Percentiles rank a stretch among this genome's conserved stretches.
Conservation (phyloP, 1,140 invertebrate genomes). For the Trialeurodes vaporariorum region DNA sequence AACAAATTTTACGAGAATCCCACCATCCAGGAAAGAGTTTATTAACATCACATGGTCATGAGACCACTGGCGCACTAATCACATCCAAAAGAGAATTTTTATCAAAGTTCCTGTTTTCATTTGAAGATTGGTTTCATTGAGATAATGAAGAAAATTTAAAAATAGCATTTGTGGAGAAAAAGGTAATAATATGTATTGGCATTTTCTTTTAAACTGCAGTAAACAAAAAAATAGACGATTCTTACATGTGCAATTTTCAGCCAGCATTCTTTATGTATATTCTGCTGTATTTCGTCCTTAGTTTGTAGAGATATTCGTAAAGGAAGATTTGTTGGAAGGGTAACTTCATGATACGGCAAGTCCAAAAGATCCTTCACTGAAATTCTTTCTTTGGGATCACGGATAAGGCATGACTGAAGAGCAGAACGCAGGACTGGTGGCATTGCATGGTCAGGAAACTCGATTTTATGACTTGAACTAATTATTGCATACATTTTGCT, state of each 20-base stretch:
- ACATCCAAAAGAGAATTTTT: no score
- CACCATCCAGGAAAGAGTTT: no score
- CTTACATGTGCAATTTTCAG: background rate
- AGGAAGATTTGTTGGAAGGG: background rate
- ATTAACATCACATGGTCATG: no score
- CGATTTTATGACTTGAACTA: slow-evolving; percentile 58
- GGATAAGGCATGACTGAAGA: slow-evolving; percentile 20
- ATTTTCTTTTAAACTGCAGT: no score
- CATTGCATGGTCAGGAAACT: slow-evolving; percentile 44
- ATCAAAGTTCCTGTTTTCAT: no score
- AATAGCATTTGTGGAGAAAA: no score
- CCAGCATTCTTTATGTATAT: background rate
- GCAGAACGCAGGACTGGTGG: slow-evolving; percentile 18
- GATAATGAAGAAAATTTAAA: no score
- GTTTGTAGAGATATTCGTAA: no score
- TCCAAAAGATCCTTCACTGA: slow-evolving; percentile 23
- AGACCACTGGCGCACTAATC: no score
- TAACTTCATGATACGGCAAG: background rate
- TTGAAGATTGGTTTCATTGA: no score
- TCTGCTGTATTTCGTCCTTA: background rate
- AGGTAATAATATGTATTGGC: no score
- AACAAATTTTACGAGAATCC: no score
- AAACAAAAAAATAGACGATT: background rate
- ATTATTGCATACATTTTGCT: slow-evolving; percentile 74
- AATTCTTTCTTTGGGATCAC: slow-evolving; percentile 23